Percentiles rank a stretch among this genome's conserved stretches.
phyloP scores from a whole-genome alignment of 2,888 invertebrate genomes.

The Tipula vernalis region DNA sequence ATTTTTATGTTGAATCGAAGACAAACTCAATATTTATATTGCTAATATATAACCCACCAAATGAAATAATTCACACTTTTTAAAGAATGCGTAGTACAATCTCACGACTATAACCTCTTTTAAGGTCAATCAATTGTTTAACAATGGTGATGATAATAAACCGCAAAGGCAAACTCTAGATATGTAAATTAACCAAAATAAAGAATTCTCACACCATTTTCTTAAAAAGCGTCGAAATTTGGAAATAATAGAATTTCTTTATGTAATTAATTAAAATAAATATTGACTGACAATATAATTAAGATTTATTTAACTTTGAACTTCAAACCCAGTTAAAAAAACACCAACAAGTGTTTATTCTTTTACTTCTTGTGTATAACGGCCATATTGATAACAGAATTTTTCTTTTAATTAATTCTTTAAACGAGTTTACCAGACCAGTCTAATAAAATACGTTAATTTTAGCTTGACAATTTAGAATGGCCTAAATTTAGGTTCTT shows the following conservation, averaged over 20 bases:
- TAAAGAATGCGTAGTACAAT: not conserved
- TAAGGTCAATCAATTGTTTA: not conserved
- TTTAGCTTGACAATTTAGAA: not conserved
- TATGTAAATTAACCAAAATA: not conserved
- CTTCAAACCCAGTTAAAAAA: not conserved
- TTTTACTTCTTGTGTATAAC: not conserved
- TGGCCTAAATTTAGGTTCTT: not conserved
- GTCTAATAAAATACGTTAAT: not conserved
- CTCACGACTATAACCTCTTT: not conserved
- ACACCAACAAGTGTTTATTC: not conserved
- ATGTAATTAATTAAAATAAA: not conserved
- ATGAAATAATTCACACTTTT: too few relatives aligned
- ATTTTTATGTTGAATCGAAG: too few relatives aligned
- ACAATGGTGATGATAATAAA: not conserved
- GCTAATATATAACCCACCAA: too few relatives aligned
- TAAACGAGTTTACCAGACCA: not conserved
- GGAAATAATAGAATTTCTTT: not conserved
- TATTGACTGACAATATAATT: not conserved
- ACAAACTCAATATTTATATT: too few relatives aligned
- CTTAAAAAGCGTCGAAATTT: not conserved
- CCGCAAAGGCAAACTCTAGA: not conserved
- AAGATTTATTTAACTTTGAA: not conserved
- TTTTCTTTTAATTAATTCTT: not conserved
- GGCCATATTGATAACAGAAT: not conserved
- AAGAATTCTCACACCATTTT: not conserved